Base-by-base conservation (phyloP, 1,140 invertebrate genomes). In the Drosophila bifasciata region DNA sequence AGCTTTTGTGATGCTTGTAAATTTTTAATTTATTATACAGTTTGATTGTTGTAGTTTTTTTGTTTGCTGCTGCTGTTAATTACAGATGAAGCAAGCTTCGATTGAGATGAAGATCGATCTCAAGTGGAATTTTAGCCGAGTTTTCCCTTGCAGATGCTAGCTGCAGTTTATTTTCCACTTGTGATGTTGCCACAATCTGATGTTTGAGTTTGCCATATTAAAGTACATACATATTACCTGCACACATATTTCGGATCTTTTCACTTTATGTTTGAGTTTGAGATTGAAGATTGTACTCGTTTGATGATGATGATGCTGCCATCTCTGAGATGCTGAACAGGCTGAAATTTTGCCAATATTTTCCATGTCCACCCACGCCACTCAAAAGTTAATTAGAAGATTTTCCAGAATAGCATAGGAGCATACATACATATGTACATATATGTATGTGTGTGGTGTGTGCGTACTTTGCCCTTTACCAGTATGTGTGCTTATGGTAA, bases 311-410 rank as follows among this genome's bases (percentile, higher is more conserved):
- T 73, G 53, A 69, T 68, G 45, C 39, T 49, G 46, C 16, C 39
- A 21, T 25, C 44, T 21, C 9, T 41, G 44, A 19, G 11, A 40
- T 44, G 49, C n/a, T 49, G 61, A 69, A 60, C 50, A 41, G 36
- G 63, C 64, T 50, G 59, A 79, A 60, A 51, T 60, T 64, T 52
- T 68, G 62, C 72, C 73, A 79, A 84, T 76, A 79, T 85, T 68
- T 67, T 64, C 57, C 49, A 57, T 55, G 61, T n/a, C 9, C 32
- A 11, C 32, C 32, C 32, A 9, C 11, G 58, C 76, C 58, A 71
- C 80, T 85, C 69, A 23, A 84, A 85, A 84, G 76, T 78, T 84
- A 79, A 84, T 84, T 79, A 79, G 51, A 79, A 85, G 66, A 76
- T 79, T 74, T 52, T 59, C 45, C 39, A 45, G 2, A 28, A 55